Evolutionary conservation across 2,113 vertebrate species (phyloP), one percentile per base, ranked within the genome.

Genomic region (Catharus fuscescens): DNA sequence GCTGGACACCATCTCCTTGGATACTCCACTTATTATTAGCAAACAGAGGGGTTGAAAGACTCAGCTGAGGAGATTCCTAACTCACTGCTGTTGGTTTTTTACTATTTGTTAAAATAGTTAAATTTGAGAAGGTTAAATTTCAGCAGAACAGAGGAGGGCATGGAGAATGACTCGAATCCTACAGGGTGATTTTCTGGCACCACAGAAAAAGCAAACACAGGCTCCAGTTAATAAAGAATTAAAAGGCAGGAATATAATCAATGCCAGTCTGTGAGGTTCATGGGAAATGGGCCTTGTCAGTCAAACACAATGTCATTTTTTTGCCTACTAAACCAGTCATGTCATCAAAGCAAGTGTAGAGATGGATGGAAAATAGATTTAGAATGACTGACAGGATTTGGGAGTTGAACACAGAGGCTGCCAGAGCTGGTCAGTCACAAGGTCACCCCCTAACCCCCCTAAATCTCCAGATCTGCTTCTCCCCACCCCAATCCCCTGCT

Each of bases 221-320:
- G 71, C 67, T 76, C 26, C n/a, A 76, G 91, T 56, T 92, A 86
- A 93, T 83, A 52, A 92, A 82, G 88, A 86, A 93, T 77, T 76
- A 71, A 90, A 90, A 70, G 57, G 38, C 57, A 81, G 82, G 61
- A 40, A 64, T 54, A 26, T 14, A 74, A 77, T 82, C 29, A 4
- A 18, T 85, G 73, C 42, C 70, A 79, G 61, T 3, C 78, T 40
- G 23, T 7, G 6, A 19, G 73, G 69, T 81, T 87, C 2, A 0
- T 60, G 88, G 73, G 73, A 84, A 93, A 77, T 70, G 42, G 80
- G 45, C 74, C 84, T 70, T 78, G 88, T 87, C 92, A 94, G 69
- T 89, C 94, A 81, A 78, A 28, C 45, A 48, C 50, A 53, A 73
- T 70, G 69, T 70, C 56, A 70, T 36, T 65, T 77, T 73, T 82